Evolutionary conservation across 2,888 invertebrate species (phyloP), one percentile per base, ranked within the genome.

Genomic region (Xestia c-nigrum): DNA sequence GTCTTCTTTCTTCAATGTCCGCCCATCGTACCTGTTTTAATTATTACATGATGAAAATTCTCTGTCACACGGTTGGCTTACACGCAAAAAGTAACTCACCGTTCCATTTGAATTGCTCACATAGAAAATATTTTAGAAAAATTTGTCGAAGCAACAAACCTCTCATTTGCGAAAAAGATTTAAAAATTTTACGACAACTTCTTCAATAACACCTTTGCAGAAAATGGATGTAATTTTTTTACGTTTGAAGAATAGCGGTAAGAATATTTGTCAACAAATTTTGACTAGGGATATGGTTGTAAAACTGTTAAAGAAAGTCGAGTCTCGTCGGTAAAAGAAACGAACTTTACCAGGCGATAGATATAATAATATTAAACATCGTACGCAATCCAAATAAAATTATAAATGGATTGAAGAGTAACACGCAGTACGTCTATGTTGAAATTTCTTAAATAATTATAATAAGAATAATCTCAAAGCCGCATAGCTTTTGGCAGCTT

Each of bases 1-100:
- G 97, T 90, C 98, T 98, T 92, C 98, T 97, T 95, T 99, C 99
- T 97, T 99, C 99, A 92, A 99, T 97, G 96, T 99, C 99, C 70
- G 99, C 99, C 99, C 99, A 99, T 90, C 99, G 98, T 89, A 99
- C 99, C 99, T 99, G 96, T 96, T 94, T 94, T 91, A 95, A 95
- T 91, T 92, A 95, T 90, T 93, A 94, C 81, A 92, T 91, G 93
- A 95, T 96, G 90, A 95, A 94, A 93, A 92, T 89, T 90, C 91
- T 78, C 80, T 82, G 74, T 85, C 69, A 80, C 81, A 85, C 75
- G 72, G 83, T 81, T 81, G 83, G 85, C 78, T 79, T 69, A 80
- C 77, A 79, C 84, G 85, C 78, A 83, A 84, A 80, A 88, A 81
- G 69, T 84, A 91, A 92, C 92, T 91, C 91, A 92, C 92, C 90